Percentiles rank a stretch among this genome's conserved stretches.
Evolutionary conservation across 2,113 vertebrate species (phyloP).

Genomic region (Tretioscincus oriximinensis): DNA sequence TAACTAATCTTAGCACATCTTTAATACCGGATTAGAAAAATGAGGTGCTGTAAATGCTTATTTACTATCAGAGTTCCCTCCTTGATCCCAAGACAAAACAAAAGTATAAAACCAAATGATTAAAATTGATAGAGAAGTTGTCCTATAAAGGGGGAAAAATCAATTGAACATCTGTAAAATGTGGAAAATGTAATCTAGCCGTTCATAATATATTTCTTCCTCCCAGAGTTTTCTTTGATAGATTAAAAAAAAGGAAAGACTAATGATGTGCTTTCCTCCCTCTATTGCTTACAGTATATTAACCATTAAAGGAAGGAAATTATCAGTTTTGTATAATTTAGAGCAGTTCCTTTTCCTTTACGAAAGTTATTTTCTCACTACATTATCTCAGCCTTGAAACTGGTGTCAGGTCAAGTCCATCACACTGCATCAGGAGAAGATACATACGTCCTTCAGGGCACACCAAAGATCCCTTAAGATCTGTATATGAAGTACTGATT

Average conservation of each 20-base stretch:
- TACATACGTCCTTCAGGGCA: too few relatives aligned
- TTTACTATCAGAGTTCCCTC: too few relatives aligned
- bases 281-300: not conserved
- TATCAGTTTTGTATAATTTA: not conserved
- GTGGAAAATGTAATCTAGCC: not conserved
- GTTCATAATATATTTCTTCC: not conserved
- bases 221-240: not conserved
- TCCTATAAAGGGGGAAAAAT: not conserved
- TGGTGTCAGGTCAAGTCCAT: not conserved
- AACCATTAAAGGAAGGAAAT: not conserved
- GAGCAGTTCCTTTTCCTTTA: not conserved
- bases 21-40: too few relatives aligned
- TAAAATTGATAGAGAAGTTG: not conserved
- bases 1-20: too few relatives aligned
- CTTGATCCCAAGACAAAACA: too few relatives aligned
- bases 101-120: not conserved
- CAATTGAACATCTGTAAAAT: not conserved
- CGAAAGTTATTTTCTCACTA: not conserved
- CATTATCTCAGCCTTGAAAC: not conserved
- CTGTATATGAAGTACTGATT: too few relatives aligned
- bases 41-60: too few relatives aligned
- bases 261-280: not conserved
- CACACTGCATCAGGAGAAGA: too few relatives aligned
- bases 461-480: too few relatives aligned
- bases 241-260: not conserved